Percentiles rank a stretch among this genome's conserved stretches.
Conservation (phyloP, 2,888 invertebrate genomes). For the Eumacrocentrus americanus region DNA sequence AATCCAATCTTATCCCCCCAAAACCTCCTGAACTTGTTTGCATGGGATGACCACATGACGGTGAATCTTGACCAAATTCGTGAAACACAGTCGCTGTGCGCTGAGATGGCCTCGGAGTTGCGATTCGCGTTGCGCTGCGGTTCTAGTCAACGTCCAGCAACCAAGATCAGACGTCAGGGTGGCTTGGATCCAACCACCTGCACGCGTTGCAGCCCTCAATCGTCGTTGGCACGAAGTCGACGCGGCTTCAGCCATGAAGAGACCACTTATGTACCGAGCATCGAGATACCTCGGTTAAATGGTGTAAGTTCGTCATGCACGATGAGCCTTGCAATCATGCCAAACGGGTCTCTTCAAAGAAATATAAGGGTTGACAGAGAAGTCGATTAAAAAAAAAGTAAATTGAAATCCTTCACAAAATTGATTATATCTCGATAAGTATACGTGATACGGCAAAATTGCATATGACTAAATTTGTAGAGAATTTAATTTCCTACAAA, state of each 20-base stretch:
- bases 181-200: slow-evolving; percentile 46
- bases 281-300: slow-evolving; percentile 60
- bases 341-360: too few relatives aligned
- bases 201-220: slow-evolving; percentile 54
- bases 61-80: slow-evolving; percentile 1
- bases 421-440: too few relatives aligned
- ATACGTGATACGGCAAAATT: too few relatives aligned
- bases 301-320: slow-evolving; percentile 60
- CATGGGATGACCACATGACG: background rate
- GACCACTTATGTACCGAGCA: slow-evolving; percentile 59
- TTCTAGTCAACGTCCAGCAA: slow-evolving; percentile 79
- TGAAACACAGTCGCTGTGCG: slow-evolving; percentile 78
- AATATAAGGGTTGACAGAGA: too few relatives aligned
- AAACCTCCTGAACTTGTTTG: background rate
- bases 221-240: slow-evolving; percentile 52
- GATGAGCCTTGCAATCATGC: too few relatives aligned
- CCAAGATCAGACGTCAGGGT: slow-evolving; percentile 72
- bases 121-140: slow-evolving; percentile 90
- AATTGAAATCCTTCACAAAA: too few relatives aligned
- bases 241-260: slow-evolving; percentile 55
- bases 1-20: background rate
- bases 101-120: slow-evolving; percentile 93
- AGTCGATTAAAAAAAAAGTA: too few relatives aligned
- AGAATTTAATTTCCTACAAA: too few relatives aligned
- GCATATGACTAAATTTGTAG: too few relatives aligned